A percentile compares a stretch with the other conserved stretches of the same genome.
These are phyloP conservation scores for Drosophila albomicans DNA, from an alignment of 1,140 invertebrate species.

Conservation along the genomic window DNA sequence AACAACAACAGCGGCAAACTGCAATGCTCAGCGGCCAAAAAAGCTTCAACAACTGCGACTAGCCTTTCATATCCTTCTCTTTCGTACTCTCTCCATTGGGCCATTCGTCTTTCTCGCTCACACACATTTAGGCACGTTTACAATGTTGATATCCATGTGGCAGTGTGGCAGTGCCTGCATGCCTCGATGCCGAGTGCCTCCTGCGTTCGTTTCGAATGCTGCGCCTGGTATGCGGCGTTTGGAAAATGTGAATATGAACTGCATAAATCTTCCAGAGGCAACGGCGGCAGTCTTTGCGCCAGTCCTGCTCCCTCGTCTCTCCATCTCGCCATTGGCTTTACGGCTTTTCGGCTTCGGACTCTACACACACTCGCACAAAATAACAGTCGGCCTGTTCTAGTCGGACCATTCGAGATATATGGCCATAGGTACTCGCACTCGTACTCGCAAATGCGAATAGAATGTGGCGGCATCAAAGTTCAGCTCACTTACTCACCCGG, in stretches of 20 bases:
- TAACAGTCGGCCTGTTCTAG: slow-evolving; percentile 38
- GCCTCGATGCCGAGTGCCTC: slow-evolving; percentile 7
- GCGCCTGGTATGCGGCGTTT: slow-evolving; percentile 82
- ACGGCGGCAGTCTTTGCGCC: slow-evolving; percentile 79
- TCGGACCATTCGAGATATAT: slow-evolving; percentile 73
- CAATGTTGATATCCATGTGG: slow-evolving; percentile 49
- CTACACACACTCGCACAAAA: slow-evolving; percentile 30
- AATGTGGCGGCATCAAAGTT: slow-evolving; percentile 83
- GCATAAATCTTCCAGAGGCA: slow-evolving; percentile 82
- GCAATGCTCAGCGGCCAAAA: slow-evolving; percentile 75
- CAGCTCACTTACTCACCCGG: slow-evolving; percentile 79
- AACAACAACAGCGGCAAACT: slow-evolving; percentile 55
- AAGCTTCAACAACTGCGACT: slow-evolving; percentile 78
- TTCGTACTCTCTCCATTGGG: background rate
- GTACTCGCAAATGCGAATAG: slow-evolving; percentile 76
- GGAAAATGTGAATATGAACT: slow-evolving; percentile 85
- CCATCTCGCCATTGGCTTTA: slow-evolving; percentile 59
- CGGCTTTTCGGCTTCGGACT: slow-evolving; percentile 80
- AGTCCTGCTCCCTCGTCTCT: slow-evolving; percentile 14
- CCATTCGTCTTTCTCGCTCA: slow-evolving; percentile 20
- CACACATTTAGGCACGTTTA: slow-evolving; percentile 59
- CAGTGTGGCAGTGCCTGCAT: background rate
- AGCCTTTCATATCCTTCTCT: slow-evolving; percentile 38
- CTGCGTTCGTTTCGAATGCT: slow-evolving; percentile 71
- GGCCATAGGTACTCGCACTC: slow-evolving; percentile 66